Percentiles rank a stretch among this genome's conserved stretches.
Conservation (phyloP, 2,888 invertebrate genomes). For the Herminia tarsipennalis region DNA sequence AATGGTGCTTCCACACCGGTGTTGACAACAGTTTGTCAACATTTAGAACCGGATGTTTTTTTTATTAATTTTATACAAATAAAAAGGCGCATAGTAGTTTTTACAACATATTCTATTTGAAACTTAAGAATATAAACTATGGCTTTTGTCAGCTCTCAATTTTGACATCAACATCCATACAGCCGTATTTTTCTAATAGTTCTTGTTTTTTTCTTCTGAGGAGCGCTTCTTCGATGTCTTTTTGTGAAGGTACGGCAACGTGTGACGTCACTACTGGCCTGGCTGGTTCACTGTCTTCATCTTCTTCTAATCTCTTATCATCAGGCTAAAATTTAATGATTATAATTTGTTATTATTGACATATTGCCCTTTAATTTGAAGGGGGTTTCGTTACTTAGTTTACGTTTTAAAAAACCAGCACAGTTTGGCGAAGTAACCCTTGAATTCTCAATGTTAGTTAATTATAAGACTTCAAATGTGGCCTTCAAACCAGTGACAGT, state of each 20-base stretch:
- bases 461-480: too few species aligned
- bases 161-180: conserved; percentile 81
- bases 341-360: background rate
- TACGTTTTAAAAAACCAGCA: too few species aligned
- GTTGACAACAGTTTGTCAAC: too few species aligned
- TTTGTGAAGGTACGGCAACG: conserved; percentile 97
- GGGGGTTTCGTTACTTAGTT: too few species aligned
- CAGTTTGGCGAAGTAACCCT: too few species aligned
- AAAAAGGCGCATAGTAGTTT: too few species aligned
- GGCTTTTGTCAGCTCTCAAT: conserved; percentile 65
- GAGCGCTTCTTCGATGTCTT: conserved; percentile 97
- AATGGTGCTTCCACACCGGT: too few species aligned
- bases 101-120: conserved; percentile 3
- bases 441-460: too few species aligned
- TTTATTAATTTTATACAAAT: too few species aligned
- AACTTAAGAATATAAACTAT: background rate
- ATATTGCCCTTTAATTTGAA: too few species aligned
- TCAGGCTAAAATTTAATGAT: conserved; percentile 64
- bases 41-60: too few species aligned
- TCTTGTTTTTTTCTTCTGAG: conserved; percentile 96
- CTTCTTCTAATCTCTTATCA: conserved; percentile 73
- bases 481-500: too few species aligned
- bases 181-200: conserved; percentile 93
- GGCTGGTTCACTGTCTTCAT: conserved; percentile 51
- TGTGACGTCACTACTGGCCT: conserved; percentile 79